A percentile compares a stretch with the other conserved stretches of the same genome.
These are phyloP conservation scores for Lucifuga dentata DNA, from an alignment of 2,113 vertebrate species.

Conservation along the genomic window DNA sequence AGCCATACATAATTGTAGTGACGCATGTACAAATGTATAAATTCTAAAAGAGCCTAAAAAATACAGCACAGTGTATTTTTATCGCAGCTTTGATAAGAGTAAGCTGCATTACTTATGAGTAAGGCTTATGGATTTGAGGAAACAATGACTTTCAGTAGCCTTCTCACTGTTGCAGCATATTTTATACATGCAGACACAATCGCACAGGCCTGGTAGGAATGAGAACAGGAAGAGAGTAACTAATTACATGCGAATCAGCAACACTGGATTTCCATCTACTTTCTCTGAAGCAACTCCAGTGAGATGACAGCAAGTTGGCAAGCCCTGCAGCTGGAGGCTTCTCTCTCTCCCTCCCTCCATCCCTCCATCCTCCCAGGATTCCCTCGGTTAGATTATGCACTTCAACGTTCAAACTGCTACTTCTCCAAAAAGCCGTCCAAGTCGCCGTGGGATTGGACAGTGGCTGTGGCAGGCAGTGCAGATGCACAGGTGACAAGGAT, in stretches of 20 bases:
- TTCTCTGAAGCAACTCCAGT: conserved; percentile 70
- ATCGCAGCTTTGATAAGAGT: conserved; percentile 7
- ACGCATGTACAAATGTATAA: neutral
- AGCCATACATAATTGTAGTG: conserved; percentile 32
- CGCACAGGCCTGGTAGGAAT: conserved; percentile 25
- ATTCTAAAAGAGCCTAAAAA: no score
- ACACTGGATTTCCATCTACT: conserved; percentile 58
- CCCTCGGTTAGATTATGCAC: conserved; percentile 71
- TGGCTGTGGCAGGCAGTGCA: conserved; percentile 30
- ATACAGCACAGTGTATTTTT: neutral
- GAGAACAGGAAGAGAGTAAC: conserved; percentile 43
- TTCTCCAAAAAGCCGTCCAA: conserved; percentile 48
- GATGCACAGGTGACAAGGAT: conserved; percentile 26
- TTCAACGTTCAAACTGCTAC: conserved; percentile 60
- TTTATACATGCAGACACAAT: conserved; percentile 29
- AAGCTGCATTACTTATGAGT: neutral
- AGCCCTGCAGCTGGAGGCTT: conserved; percentile 72
- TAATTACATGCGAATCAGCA: conserved; percentile 73
- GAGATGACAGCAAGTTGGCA: conserved; percentile 79
- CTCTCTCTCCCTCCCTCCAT: conserved; percentile 48
- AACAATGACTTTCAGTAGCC: neutral
- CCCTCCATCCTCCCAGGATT: conserved; percentile 70
- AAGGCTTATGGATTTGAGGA: conserved; percentile 5
- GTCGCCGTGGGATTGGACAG: conserved; percentile 24
- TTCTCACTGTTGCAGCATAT: conserved; percentile 25